These are phyloP conservation scores for Montifringilla adamsi DNA, from an alignment of 2,113 vertebrate species.

Conservation along the genomic window DNA sequence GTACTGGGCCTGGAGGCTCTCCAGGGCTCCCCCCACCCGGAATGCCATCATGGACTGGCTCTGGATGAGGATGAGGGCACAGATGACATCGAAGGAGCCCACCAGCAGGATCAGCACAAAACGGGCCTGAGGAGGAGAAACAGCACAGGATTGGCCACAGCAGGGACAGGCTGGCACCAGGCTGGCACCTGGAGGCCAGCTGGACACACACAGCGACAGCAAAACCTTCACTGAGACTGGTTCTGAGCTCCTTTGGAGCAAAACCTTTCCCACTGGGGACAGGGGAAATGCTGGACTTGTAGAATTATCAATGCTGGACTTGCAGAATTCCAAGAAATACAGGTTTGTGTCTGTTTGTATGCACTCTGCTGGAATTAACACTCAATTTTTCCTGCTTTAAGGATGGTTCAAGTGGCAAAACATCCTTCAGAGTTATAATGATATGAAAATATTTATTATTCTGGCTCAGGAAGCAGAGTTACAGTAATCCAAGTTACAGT, in stretches of 20 bases:
- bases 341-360: background rate
- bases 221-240: background rate
- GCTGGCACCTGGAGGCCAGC: background rate
- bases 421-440: accelerated
- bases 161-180: background rate
- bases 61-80: constrained; percentile 72
- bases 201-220: background rate
- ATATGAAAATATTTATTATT: background rate
- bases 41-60: constrained; percentile 85
- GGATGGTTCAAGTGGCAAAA: background rate
- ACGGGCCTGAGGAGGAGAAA: constrained; percentile 66
- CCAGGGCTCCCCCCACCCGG: constrained; percentile 81
- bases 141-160: background rate
- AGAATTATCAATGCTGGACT: background rate
- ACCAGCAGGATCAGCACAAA: constrained; percentile 77
- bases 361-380: background rate
- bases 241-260: background rate
- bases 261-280: background rate
- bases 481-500: background rate
- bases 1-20: constrained; percentile 82
- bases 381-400: background rate
- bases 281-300: background rate
- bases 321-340: background rate
- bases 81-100: constrained; percentile 75
- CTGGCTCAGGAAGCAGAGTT: background rate